Evolutionary conservation across 2,888 invertebrate genomes (phyloP), one percentile per base, ranked within the genome.

Genomic region (Pandemis cinnamomeana): DNA sequence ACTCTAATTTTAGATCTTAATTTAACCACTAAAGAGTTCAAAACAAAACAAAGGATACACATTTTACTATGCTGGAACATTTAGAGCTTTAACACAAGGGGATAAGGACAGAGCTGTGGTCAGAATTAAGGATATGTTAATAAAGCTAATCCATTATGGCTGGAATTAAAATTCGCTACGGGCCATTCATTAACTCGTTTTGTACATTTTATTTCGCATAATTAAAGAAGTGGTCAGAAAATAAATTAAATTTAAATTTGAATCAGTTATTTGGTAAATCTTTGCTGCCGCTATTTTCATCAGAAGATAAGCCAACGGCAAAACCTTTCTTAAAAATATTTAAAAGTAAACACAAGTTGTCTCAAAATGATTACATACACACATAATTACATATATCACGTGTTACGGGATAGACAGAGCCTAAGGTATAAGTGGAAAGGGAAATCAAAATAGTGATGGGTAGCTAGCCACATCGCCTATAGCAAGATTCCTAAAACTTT

Each of bases 111-210:
- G 5, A 8, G 7, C 15, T 63, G 42, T n/a, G 51, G 7, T 44
- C 2, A 15, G 46, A 69, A 64, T 69, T 64, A 36, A 64, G 62
- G 44, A 55, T 63, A 68, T 61, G 60, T 60, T 67, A 71, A 68
- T 68, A 27, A 64, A 64, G 64, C 60, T 73, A 66, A 76, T 76
- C 72, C 71, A 60, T 71, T 67, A 71, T 48, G 71, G 66, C 11
- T 13, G 63, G 68, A 71, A 71, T 73, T 71, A 68, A 71, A 73
- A 71, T 71, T 58, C 68, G 36, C 58, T 63, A 44, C 15, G 41
- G 60, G 41, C 10, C 44, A 60, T 70, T 70, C 27, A 70, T 70
- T 70, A 70, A 36, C 66, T 70, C 61, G 73, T n/a, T 67, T 60
- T 74, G 61, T 36, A 13, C 53, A 13, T 53, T 70, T 64, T 44